phyloP scores from a whole-genome alignment of 1,140 invertebrate species.

The Mizuhopecten yessoensis region DNA sequence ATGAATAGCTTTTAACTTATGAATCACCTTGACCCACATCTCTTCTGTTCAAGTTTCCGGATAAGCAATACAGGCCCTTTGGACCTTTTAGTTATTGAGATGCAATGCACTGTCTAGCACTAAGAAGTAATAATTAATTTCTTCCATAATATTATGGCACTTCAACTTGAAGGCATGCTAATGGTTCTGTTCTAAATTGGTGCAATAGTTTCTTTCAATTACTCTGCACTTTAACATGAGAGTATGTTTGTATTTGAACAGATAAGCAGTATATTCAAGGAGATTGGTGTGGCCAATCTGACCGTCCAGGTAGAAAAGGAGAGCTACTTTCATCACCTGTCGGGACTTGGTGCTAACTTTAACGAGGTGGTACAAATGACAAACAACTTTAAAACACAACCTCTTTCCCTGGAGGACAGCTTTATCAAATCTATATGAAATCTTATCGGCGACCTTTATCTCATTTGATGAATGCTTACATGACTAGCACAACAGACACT shows the following conservation, averaged over 20 bases:
- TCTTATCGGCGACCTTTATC: not conserved
- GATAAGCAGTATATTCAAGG: conserved; percentile 81
- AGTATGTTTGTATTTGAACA: conserved; percentile 65
- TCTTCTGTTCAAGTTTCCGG: no score
- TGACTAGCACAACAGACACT: not conserved
- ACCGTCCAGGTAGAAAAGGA: conserved; percentile 84
- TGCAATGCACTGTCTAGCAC: no score
- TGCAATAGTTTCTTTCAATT: no score
- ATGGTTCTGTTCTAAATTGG: no score
- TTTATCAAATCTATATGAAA: conserved; percentile 10
- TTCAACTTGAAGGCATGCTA: no score
- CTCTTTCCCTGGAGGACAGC: conserved; percentile 25
- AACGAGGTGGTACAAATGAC: conserved; percentile 65
- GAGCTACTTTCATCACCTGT: conserved; percentile 82
- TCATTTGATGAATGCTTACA: not conserved
- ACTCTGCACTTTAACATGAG: no score
- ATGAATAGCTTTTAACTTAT: no score
- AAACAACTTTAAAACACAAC: conserved; percentile 35
- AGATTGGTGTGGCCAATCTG: conserved; percentile 79
- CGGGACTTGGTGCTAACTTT: conserved; percentile 79
- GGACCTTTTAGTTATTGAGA: no score
- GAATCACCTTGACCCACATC: no score
- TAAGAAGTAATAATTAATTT: no score
- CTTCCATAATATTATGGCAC: no score
- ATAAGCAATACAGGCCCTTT: no score